These are phyloP conservation scores for Harlomillsia oculata DNA, from an alignment of 1,140 invertebrate genomes.

Conservation along the genomic window DNA sequence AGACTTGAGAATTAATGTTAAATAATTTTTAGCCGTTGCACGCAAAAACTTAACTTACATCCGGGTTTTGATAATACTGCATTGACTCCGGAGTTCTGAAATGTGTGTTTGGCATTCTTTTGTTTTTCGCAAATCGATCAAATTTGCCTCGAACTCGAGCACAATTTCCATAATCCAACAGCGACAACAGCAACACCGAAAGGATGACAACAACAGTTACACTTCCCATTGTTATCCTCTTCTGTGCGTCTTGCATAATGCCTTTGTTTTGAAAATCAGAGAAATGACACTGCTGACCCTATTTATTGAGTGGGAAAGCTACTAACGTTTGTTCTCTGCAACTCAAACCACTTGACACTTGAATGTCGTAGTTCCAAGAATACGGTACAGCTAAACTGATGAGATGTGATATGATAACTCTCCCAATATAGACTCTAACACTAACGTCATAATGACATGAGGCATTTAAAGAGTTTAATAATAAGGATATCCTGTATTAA, in stretches of 20 bases:
- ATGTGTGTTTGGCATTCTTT: slow-evolving; percentile 66
- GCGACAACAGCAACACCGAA: background rate
- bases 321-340: background rate
- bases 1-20: background rate
- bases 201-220: background rate
- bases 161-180: background rate
- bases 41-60: slow-evolving; percentile 51
- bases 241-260: background rate
- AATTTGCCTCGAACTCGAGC: slow-evolving; percentile 26
- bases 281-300: too few relatives aligned
- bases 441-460: background rate
- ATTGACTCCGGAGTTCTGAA: slow-evolving; percentile 74
- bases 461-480: background rate
- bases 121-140: slow-evolving; percentile 48
- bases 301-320: background rate
- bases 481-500: slow-evolving; percentile 22
- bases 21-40: background rate
- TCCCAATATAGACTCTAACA: background rate
- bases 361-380: background rate
- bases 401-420: background rate
- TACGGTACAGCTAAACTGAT: background rate
- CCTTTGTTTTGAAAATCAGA: background rate
- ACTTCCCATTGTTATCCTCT: background rate
- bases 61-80: slow-evolving; percentile 76
- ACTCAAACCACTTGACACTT: background rate